A percentile compares a stretch with the other conserved stretches of the same genome.
These are phyloP conservation scores for Gymnoscopelus braueri DNA, from an alignment of 2,797 vertebrate genomes.

Conservation along the genomic window DNA sequence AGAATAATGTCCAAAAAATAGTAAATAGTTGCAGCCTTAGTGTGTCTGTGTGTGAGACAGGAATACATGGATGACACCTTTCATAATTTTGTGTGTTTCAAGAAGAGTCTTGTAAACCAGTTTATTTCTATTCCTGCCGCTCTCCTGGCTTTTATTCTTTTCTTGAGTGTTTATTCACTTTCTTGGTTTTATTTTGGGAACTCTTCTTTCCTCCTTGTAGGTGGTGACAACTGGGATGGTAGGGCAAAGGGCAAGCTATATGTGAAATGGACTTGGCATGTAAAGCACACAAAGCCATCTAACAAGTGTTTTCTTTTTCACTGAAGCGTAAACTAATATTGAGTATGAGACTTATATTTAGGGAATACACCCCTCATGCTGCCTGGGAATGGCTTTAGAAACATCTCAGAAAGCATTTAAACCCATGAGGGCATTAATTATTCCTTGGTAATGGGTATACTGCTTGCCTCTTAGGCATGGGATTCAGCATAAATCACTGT, in stretches of 20 bases:
- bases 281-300: conserved; percentile 56
- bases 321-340: conserved; percentile 57
- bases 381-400: conserved; percentile 50
- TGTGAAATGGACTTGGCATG: conserved; percentile 49
- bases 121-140: conserved; percentile 10
- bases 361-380: conserved; percentile 13
- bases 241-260: conserved; percentile 65
- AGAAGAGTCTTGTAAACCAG: background rate
- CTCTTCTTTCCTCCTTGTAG: conserved; percentile 59
- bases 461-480: background rate
- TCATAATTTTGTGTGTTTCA: background rate
- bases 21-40: no score
- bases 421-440: background rate
- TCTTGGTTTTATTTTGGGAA: conserved; percentile 45
- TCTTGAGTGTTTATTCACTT: conserved; percentile 3
- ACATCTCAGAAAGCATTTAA: conserved; percentile 35
- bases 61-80: background rate
- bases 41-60: no score
- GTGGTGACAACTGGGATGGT: conserved; percentile 86
- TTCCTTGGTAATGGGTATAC: background rate
- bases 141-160: conserved; percentile 13
- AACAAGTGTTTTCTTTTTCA: conserved; percentile 59
- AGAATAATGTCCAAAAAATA: no score
- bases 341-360: conserved; percentile 12
- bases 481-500: conserved; percentile 6